These are phyloP conservation scores for Sinocyclocheilus maitianheensis DNA, from an alignment of 2,113 vertebrate species.

Conservation along the genomic window DNA sequence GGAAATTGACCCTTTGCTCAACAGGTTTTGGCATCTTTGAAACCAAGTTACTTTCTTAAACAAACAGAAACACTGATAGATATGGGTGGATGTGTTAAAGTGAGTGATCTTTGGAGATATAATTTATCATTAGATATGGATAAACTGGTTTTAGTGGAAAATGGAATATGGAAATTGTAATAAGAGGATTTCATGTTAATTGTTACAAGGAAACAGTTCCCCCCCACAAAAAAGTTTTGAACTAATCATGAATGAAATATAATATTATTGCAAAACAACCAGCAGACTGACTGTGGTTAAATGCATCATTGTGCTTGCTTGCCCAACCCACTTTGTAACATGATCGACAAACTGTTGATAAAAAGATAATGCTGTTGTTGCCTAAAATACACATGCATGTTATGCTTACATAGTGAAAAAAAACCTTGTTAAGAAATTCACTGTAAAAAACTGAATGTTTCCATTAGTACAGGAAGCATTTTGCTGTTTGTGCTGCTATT, in stretches of 20 bases:
- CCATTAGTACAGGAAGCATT: no score
- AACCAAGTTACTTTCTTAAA: background rate
- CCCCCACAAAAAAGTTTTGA: background rate
- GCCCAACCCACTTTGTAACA: background rate
- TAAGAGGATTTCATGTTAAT: background rate
- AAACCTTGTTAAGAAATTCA: no score
- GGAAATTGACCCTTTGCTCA: background rate
- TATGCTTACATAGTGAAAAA: no score
- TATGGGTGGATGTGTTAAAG: background rate
- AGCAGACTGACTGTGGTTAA: background rate
- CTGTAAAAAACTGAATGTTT: no score
- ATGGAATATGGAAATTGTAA: background rate
- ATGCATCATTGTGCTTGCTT: background rate
- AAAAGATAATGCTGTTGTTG: no score
- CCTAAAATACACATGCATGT: no score
- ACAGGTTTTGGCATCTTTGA: background rate
- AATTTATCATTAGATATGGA: background rate
- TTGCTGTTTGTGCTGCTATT: no score
- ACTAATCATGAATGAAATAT: background rate
- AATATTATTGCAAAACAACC: background rate
- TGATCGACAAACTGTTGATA: no score
- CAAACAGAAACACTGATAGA: background rate
- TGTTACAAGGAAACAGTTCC: background rate
- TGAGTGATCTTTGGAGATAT: background rate
- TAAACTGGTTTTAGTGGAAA: background rate